These are phyloP conservation scores for Rafetus swinhoei DNA, from an alignment of 2,113 vertebrate species.

Conservation along the genomic window DNA sequence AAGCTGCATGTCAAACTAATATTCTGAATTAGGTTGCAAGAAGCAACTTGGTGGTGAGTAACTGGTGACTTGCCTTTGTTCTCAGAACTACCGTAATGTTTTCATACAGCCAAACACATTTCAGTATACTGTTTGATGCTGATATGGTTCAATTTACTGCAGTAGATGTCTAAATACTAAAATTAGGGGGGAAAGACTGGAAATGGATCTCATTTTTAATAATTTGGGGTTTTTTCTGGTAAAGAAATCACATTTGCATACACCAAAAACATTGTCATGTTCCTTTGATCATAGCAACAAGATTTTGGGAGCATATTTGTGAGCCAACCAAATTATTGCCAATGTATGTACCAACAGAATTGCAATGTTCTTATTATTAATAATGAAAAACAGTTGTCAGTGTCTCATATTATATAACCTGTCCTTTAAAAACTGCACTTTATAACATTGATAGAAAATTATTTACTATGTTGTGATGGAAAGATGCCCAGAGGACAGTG, in stretches of 20 bases:
- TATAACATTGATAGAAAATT: neutral
- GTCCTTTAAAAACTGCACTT: neutral
- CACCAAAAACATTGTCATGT: neutral
- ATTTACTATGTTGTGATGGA: neutral
- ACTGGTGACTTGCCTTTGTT: neutral
- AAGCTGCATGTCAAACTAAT: neutral
- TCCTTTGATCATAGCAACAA: neutral
- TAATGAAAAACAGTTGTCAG: neutral
- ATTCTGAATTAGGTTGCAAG: neutral
- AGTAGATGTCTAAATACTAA: neutral
- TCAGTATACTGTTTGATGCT: neutral
- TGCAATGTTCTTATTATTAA: neutral
- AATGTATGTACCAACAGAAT: neutral
- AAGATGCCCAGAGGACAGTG: neutral
- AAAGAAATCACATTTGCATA: neutral
- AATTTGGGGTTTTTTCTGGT: neutral
- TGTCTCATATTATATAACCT: neutral
- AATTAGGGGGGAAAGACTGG: neutral
- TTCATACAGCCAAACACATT: neutral
- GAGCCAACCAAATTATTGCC: neutral
- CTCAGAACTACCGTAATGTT: neutral
- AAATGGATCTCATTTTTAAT: neutral
- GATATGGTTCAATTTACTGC: neutral
- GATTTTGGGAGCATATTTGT: neutral
- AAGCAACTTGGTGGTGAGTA: neutral